A percentile compares a stretch with the other conserved stretches of the same genome.
phyloP scores from a whole-genome alignment of 1,140 invertebrate species.

The Zaprionus taronus region DNA sequence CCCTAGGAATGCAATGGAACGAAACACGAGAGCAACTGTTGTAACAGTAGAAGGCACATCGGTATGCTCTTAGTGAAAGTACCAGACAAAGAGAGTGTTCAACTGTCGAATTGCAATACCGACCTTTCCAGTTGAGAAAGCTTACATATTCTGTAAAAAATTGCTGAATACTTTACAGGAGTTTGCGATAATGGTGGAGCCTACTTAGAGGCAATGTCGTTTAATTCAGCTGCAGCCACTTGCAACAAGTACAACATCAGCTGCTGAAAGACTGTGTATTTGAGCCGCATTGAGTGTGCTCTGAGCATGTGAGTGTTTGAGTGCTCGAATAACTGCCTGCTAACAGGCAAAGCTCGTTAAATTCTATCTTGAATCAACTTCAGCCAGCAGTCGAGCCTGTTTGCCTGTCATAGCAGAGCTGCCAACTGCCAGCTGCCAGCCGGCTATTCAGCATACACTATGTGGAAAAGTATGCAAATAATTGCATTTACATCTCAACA shows the following conservation, averaged over 20 bases:
- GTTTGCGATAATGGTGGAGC: slow-evolving; percentile 46
- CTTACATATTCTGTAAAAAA: slow-evolving; percentile 25
- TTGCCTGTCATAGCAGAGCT: neutral
- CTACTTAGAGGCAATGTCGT: slow-evolving; percentile 38
- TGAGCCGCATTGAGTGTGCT: neutral
- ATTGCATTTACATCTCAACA: slow-evolving; percentile 31
- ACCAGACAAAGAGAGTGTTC: neutral
- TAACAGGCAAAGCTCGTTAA: slow-evolving; percentile 1
- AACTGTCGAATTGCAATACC: slow-evolving; percentile 1
- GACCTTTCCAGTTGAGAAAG: slow-evolving; percentile 4
- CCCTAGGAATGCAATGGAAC: slow-evolving; percentile 30
- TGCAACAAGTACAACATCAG: neutral
- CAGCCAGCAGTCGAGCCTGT: neutral
- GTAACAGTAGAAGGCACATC: neutral
- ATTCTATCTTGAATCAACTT: neutral
- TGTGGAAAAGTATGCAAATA: slow-evolving; percentile 39
- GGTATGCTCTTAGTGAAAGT: slow-evolving; percentile 37
- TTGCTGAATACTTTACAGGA: slow-evolving; percentile 36
- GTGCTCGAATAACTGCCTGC: neutral
- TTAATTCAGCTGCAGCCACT: neutral
- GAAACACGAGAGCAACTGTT: slow-evolving; percentile 25
- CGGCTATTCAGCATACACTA: neutral
- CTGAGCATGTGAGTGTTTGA: neutral
- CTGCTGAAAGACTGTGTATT: neutral
- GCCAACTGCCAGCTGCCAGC: neutral